phyloP scores from a whole-genome alignment of 2,113 vertebrate species.

The Sebastes fasciatus region DNA sequence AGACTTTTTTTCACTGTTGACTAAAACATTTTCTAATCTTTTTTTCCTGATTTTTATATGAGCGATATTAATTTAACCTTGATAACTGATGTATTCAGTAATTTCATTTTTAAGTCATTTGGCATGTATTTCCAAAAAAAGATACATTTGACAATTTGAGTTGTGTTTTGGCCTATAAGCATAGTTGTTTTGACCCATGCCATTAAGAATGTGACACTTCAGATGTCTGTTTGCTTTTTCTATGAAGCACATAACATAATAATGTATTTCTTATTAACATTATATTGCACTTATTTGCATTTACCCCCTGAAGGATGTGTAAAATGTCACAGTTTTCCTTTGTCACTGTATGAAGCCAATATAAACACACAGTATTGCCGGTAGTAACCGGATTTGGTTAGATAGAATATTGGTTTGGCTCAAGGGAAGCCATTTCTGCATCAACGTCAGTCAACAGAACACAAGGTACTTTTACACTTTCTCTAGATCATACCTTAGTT shows the following conservation, averaged over 20 bases:
- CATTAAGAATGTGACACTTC: conserved; percentile 39
- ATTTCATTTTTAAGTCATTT: conserved; percentile 34
- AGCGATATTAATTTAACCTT: conserved; percentile 62
- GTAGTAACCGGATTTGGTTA: conserved; percentile 35
- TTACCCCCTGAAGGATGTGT: conserved; percentile 41
- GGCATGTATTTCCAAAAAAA: conserved; percentile 52
- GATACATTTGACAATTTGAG: conserved; percentile 37
- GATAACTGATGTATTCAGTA: conserved; percentile 43
- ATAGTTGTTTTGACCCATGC: conserved; percentile 29
- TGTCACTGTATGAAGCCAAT: conserved; percentile 40
- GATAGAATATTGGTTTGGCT: conserved; percentile 37
- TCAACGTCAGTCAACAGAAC: conserved; percentile 25
- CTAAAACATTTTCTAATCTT: conserved; percentile 62
- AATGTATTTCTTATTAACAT: conserved; percentile 47
- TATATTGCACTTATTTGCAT: conserved; percentile 48
- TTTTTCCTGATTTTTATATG: conserved; percentile 56
- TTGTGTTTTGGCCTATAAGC: conserved; percentile 46
- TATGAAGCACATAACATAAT: conserved; percentile 48
- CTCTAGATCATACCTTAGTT: conserved; percentile 82
- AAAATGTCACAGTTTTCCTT: conserved; percentile 38
- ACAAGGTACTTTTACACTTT: conserved; percentile 63
- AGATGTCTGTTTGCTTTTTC: conserved; percentile 46
- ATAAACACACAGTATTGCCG: conserved; percentile 41
- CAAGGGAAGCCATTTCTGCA: conserved; percentile 28
- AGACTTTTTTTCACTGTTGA: conserved; percentile 78